Evolutionary conservation across 2,888 invertebrate species (phyloP).

Genomic region (Xylota sylvarum): DNA sequence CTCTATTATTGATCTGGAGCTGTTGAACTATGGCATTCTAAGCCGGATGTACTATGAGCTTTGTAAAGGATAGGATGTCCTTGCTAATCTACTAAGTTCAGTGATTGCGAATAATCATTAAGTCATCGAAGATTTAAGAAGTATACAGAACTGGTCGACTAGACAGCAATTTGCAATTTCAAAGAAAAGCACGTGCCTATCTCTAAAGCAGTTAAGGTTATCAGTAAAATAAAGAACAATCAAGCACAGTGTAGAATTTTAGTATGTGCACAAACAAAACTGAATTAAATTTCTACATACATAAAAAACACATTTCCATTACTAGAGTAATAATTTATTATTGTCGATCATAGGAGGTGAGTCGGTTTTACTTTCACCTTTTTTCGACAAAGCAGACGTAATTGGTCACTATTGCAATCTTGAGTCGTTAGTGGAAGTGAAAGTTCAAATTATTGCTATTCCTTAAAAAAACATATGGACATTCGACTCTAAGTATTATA

Average conservation of each 20-base stretch:
- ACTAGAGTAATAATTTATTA: neutral
- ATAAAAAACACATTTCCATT: neutral
- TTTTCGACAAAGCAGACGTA: neutral
- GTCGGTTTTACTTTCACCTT: neutral
- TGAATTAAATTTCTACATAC: neutral
- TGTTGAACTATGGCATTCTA: conserved; percentile 1
- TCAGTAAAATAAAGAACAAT: neutral
- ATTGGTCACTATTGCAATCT: neutral
- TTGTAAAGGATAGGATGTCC: neutral
- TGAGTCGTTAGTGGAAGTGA: neutral
- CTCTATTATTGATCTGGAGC: neutral
- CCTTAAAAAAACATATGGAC: neutral
- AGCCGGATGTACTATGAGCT: neutral
- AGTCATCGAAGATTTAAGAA: neutral
- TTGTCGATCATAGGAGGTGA: neutral
- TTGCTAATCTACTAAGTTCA: neutral
- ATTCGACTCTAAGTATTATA: conserved; percentile 4
- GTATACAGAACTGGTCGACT: neutral
- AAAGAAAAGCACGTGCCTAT: conserved; percentile 5
- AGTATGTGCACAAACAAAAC: neutral
- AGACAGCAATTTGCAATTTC: neutral
- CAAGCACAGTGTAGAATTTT: neutral
- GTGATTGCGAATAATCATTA: neutral
- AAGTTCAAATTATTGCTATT: conserved; percentile 10
- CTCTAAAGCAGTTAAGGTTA: conserved; percentile 3